Percentiles rank a stretch among this genome's conserved stretches.
phyloP scores from a whole-genome alignment of 2,888 invertebrate genomes.

The Taphrorychus bicolor region DNA sequence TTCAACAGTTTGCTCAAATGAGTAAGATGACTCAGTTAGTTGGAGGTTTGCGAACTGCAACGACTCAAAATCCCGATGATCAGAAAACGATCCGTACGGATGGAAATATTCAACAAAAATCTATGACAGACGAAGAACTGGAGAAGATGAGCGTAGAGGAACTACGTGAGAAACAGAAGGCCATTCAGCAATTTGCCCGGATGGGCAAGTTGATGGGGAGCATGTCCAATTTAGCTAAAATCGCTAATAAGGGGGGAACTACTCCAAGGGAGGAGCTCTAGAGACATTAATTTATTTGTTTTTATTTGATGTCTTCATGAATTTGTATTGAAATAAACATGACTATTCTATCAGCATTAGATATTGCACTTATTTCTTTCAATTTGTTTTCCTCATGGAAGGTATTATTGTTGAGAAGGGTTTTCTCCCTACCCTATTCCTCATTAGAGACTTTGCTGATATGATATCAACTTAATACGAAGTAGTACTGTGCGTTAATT shows the following conservation, averaged over 20 bases:
- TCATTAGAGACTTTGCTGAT: no score
- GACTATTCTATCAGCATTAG: no score
- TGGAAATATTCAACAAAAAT: no score
- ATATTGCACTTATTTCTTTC: no score
- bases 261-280: conserved; percentile 23
- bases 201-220: conserved; percentile 15
- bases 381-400: no score
- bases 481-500: no score
- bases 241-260: conserved; percentile 4
- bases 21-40: conserved; percentile 12
- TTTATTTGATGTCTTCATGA: no score
- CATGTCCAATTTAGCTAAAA: conserved; percentile 11
- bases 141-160: conserved; percentile 22
- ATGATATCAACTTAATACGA: no score
- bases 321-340: no score
- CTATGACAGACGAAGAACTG: not conserved
- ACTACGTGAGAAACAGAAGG: conserved; percentile 20
- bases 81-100: not conserved
- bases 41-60: not conserved
- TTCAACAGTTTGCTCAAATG: conserved; percentile 20
- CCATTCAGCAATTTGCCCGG: conserved; percentile 11
- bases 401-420: no score
- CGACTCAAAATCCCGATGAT: not conserved
- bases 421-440: no score
- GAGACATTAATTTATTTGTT: not conserved